Percentiles rank a stretch among this genome's conserved stretches.
Evolutionary conservation across 2,797 vertebrate species (phyloP).

Genomic region (Scyliorhinus canicula): DNA sequence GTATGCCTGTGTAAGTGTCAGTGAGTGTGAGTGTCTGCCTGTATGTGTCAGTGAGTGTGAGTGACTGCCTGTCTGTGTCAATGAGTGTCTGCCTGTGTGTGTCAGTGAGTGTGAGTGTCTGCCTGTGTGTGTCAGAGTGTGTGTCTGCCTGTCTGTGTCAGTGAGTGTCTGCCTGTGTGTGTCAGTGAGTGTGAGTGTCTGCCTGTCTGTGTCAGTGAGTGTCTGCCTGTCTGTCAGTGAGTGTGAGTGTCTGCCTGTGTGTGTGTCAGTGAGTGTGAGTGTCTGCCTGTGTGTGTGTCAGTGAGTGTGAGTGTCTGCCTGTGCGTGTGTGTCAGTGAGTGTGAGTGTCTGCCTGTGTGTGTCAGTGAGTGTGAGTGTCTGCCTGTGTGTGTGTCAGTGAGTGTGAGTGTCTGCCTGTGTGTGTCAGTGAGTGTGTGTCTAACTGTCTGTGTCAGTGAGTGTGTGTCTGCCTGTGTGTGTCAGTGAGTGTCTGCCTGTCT

Average conservation of each 20-base stretch:
- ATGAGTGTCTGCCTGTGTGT: not conserved
- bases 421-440: not conserved
- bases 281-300: not conserved
- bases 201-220: not conserved
- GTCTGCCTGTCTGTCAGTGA: not conserved
- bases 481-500: not conserved
- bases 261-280: not conserved
- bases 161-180: not conserved
- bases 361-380: not conserved
- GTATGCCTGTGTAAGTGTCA: not conserved
- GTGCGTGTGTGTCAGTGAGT: too few relatives aligned
- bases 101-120: not conserved
- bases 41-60: not conserved
- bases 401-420: not conserved
- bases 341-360: not conserved
- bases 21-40: not conserved
- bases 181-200: not conserved
- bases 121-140: not conserved
- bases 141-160: not conserved
- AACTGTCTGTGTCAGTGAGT: too few relatives aligned
- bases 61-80: not conserved
- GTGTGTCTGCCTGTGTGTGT: not conserved
- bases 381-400: not conserved
- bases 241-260: too few relatives aligned
- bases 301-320: not conserved